Evolutionary conservation across 2,113 vertebrate species (phyloP), one percentile per base, ranked within the genome.

Genomic region (Peromyscus californicus): DNA sequence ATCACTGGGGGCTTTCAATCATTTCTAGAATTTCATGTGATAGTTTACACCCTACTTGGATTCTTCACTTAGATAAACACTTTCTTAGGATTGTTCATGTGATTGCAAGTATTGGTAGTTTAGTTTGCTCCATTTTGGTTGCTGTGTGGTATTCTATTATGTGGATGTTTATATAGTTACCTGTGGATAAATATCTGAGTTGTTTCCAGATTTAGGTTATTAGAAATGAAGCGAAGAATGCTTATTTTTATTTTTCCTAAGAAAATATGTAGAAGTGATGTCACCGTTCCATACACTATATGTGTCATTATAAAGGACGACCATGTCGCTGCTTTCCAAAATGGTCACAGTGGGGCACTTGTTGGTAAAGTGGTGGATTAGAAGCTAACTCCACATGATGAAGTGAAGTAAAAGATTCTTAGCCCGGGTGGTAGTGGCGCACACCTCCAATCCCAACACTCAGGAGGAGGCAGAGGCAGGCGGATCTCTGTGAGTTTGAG

Each of bases 31-130:
- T 57, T 93, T 39, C 36, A 19, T 21, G 36, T 63, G 57, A 85
- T 85, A 59, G 4, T 29, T 36, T 29, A 24, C 45, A 15, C n/a
- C 16, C 65, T 2, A n/a, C 48, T 61, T 84, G 9, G 39, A 51
- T 84, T 88, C 83, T 74, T 92, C 85, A 89, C n/a, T 88, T 95
- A 78, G 42, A 69, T 91, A 45, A 91, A 80, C 91, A 78, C 10
- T 31, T 29, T 26, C 65, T 97, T 75, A 70, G 31, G 82, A 5
- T 0, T 2, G 17, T 83, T n/a, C 19, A 26, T 82, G 31, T 86
- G 93, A 31, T 24, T 72, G 24, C 3, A 51, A 78, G 9, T 15
- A 70, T 80, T 7, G 12, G n/a, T 1, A 78, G 15, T 19, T 42
- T 63, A 5, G 22, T 67, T 54, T 10, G 42, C 80, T 87, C 33